Evolutionary conservation across 2,888 invertebrate species (phyloP).

Genomic region (Amphipyra tragopoginis): DNA sequence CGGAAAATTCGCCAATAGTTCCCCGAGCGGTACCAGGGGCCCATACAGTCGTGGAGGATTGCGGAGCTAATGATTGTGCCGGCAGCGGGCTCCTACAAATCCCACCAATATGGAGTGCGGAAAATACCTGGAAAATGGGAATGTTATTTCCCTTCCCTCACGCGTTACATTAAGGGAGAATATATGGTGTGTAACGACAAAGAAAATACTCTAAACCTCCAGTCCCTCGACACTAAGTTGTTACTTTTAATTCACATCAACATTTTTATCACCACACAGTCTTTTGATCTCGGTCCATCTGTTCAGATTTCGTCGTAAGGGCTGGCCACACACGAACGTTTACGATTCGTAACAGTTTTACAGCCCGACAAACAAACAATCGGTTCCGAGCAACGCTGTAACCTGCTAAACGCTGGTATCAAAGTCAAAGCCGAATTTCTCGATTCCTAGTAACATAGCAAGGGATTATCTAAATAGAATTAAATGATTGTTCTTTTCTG

Average conservation of each 20-base stretch:
- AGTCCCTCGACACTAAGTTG: slow-evolving; percentile 78
- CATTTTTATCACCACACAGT: slow-evolving; percentile 82
- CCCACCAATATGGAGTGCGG: slow-evolving; percentile 86
- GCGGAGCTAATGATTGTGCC: slow-evolving; percentile 83
- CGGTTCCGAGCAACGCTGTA: slow-evolving; percentile 84
- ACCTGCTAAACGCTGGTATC: slow-evolving; percentile 80
- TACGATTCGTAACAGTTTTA: slow-evolving; percentile 88
- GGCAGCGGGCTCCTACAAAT: slow-evolving; percentile 79
- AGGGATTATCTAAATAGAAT: slow-evolving; percentile 57
- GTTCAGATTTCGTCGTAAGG: slow-evolving; percentile 89
- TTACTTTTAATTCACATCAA: slow-evolving; percentile 86
- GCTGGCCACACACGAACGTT: slow-evolving; percentile 89
- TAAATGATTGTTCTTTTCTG: slow-evolving; percentile 61
- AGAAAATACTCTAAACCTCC: slow-evolving; percentile 66
- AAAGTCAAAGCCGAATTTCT: slow-evolving; percentile 83
- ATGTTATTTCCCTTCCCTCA: slow-evolving; percentile 72
- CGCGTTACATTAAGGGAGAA: slow-evolving; percentile 64
- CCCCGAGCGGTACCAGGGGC: slow-evolving; percentile 73
- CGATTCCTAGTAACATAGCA: slow-evolving; percentile 77
- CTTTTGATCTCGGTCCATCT: slow-evolving; percentile 89
- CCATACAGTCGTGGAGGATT: slow-evolving; percentile 79
- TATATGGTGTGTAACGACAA: slow-evolving; percentile 66
- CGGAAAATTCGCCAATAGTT: slow-evolving; percentile 82
- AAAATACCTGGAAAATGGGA: slow-evolving; percentile 87
- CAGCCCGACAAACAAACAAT: slow-evolving; percentile 87